These are phyloP conservation scores for Micropoecilia bifurca DNA, from an alignment of 2,797 vertebrate species.

Conservation along the genomic window DNA sequence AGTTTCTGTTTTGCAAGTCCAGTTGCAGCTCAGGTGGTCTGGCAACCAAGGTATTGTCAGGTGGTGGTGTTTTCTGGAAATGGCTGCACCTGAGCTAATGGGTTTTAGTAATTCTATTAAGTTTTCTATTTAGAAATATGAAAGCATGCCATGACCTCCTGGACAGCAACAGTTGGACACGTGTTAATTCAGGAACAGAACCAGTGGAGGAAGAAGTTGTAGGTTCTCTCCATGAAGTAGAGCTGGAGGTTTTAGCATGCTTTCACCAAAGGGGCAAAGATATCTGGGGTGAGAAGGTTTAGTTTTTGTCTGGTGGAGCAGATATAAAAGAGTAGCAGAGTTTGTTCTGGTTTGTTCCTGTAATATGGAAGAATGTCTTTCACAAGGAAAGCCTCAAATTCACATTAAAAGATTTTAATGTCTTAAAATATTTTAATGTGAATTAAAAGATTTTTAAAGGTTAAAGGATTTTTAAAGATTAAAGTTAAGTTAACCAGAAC, in stretches of 20 bases:
- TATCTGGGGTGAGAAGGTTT: neutral
- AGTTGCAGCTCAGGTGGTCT: neutral
- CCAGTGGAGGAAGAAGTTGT: neutral
- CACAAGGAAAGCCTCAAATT: neutral
- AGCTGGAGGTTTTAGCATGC: neutral
- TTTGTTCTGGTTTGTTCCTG: neutral
- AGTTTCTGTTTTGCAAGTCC: too few species aligned
- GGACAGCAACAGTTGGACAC: neutral
- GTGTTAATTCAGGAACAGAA: neutral
- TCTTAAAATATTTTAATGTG: too few species aligned
- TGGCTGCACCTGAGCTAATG: too few species aligned
- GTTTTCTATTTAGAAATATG: neutral
- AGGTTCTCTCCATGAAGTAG: neutral
- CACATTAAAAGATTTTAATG: neutral
- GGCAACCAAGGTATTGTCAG: neutral
- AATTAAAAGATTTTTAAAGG: too few species aligned
- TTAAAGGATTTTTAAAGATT: too few species aligned
- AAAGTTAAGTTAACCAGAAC: too few species aligned
- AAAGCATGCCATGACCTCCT: neutral
- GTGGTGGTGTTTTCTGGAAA: too few species aligned
- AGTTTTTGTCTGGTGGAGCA: neutral
- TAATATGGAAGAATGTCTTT: neutral
- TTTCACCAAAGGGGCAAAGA: neutral
- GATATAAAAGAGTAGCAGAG: neutral
- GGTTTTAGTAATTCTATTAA: neutral